Evolutionary conservation across 2,113 vertebrate species (phyloP).

Genomic region (Dendropsophus ebraccatus): DNA sequence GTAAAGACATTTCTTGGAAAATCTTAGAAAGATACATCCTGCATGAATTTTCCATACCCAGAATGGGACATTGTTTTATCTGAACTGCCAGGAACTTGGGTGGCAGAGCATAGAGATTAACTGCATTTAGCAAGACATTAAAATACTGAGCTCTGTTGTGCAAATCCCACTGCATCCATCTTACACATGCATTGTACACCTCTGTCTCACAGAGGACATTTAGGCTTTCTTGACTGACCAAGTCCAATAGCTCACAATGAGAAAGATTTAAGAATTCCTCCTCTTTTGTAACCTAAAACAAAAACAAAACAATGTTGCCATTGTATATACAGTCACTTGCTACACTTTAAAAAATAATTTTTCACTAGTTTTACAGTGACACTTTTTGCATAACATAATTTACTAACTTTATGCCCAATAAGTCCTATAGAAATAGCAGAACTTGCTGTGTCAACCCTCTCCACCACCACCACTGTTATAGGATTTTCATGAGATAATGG

Average conservation of each 20-base stretch:
- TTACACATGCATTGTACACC: constrained; percentile 82
- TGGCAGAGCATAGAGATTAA: constrained; percentile 80
- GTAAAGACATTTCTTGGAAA: constrained; percentile 82
- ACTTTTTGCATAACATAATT: too few relatives aligned
- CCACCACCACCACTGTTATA: too few relatives aligned
- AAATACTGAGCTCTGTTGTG: constrained; percentile 77
- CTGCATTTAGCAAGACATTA: constrained; percentile 79
- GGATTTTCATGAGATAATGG: too few relatives aligned
- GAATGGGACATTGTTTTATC: constrained; percentile 80
- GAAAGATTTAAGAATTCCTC: constrained; percentile 82
- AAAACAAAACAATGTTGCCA: neutral
- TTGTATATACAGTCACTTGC: neutral
- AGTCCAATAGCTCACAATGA: constrained; percentile 81
- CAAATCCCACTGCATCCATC: constrained; percentile 80
- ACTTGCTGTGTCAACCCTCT: too few relatives aligned
- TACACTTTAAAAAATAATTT: neutral
- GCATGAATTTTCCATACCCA: constrained; percentile 81
- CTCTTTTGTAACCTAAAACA: constrained; percentile 77
- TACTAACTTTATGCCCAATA: too few relatives aligned
- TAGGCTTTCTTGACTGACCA: constrained; percentile 81
- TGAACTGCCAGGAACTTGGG: constrained; percentile 81
- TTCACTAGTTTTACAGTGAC: too few relatives aligned
- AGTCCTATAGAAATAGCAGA: too few relatives aligned
- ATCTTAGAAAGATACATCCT: constrained; percentile 82
- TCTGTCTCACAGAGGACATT: constrained; percentile 84